Conservation (phyloP, 2,113 vertebrate genomes). For the Zosterops japonicus region DNA sequence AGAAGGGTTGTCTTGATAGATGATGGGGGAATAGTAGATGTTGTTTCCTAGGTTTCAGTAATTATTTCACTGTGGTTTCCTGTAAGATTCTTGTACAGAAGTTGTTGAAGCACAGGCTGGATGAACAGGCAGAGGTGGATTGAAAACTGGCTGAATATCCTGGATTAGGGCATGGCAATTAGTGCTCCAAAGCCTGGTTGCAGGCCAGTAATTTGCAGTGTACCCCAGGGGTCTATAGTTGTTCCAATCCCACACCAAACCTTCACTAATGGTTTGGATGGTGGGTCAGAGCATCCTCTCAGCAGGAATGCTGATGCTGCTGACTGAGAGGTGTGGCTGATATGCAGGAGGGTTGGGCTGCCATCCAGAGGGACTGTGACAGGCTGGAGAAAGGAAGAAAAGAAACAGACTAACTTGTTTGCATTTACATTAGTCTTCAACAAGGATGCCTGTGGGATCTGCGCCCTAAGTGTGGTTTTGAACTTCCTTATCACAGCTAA, state of each 20-base stretch:
- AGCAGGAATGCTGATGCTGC: neutral
- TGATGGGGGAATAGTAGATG: neutral
- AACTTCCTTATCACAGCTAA: neutral
- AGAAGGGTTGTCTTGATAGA: neutral
- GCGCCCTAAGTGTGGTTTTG: neutral
- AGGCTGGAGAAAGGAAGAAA: neutral
- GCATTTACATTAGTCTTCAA: neutral
- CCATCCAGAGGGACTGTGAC: neutral
- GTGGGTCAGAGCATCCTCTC: neutral
- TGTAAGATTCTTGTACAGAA: neutral
- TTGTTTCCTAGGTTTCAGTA: neutral
- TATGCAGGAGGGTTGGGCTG: neutral
- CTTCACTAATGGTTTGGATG: neutral
- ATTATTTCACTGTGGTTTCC: neutral
- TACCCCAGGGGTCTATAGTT: neutral
- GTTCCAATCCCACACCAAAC: neutral
- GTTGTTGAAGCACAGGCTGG: neutral
- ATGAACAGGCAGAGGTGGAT: neutral
- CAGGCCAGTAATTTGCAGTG: neutral
- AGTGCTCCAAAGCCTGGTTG: neutral
- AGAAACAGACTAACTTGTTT: neutral
- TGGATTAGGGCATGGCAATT: neutral
- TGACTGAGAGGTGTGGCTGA: neutral
- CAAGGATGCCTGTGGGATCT: neutral
- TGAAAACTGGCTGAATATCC: neutral